Conservation (phyloP, 2,797 vertebrate genomes). For the Bryconaethiops microstoma region DNA sequence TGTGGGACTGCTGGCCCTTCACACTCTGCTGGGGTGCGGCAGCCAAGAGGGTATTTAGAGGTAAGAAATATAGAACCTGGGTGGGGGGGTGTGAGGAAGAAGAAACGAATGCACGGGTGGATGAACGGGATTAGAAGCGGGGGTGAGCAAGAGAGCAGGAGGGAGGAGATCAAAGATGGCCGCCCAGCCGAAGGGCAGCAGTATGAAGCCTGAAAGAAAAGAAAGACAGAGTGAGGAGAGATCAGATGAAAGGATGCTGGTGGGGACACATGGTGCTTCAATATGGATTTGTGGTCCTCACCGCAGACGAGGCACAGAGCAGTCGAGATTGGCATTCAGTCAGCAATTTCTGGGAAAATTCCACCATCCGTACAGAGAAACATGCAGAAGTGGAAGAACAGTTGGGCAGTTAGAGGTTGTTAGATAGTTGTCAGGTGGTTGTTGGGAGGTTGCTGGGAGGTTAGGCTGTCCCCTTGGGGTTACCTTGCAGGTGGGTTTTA, state of each 20-base stretch:
- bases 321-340: conserved; percentile 22
- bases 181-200: conserved; percentile 33
- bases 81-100: neutral
- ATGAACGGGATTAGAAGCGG: conserved; percentile 49
- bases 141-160: conserved; percentile 28
- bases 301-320: neutral
- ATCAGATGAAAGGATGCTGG: conserved; percentile 47
- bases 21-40: conserved; percentile 24
- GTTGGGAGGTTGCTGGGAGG: conserved; percentile 45
- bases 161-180: conserved; percentile 47
- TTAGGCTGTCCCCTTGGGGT: conserved; percentile 66
- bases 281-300: conserved; percentile 40
- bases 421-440: conserved; percentile 45
- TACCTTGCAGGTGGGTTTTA: conserved; percentile 78
- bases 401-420: conserved; percentile 66
- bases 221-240: conserved; percentile 13
- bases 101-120: conserved; percentile 33
- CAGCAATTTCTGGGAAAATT: neutral
- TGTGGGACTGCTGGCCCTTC: neutral
- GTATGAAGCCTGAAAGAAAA: conserved; percentile 28
- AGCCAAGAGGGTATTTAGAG: conserved; percentile 41
- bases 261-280: conserved; percentile 30
- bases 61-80: conserved; percentile 20
- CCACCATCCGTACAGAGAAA: conserved; percentile 8
- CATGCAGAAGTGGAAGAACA: conserved; percentile 27